phyloP scores from a whole-genome alignment of 2,888 invertebrate species.

The Lithophane leautieri region DNA sequence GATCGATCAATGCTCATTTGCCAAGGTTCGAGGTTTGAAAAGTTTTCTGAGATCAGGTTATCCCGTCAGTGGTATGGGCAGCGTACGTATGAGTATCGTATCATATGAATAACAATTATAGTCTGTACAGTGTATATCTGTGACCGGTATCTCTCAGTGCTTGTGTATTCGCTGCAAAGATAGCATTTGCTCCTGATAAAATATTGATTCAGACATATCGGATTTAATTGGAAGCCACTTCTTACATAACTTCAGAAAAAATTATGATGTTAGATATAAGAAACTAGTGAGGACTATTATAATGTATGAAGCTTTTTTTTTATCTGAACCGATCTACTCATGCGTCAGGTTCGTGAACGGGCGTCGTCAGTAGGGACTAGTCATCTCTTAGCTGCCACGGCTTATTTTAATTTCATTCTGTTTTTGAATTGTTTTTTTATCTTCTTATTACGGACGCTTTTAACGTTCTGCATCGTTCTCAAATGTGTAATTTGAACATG shows the following conservation, averaged over 20 bases:
- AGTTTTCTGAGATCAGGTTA: not conserved
- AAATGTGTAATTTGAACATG: too few species aligned
- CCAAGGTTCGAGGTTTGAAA: not conserved
- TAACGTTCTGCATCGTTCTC: too few species aligned
- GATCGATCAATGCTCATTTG: not conserved
- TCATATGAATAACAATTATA: slow-evolving; percentile 5
- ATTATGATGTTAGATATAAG: not conserved
- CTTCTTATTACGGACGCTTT: too few species aligned
- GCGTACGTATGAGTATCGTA: not conserved
- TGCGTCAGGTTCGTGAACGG: too few species aligned
- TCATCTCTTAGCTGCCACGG: too few species aligned
- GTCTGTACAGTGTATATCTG: not conserved
- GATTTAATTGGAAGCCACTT: not conserved
- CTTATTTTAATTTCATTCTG: too few species aligned
- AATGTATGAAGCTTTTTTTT: not conserved
- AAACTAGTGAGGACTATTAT: too few species aligned
- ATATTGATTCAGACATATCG: not conserved
- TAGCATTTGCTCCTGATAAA: not conserved
- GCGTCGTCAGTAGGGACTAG: too few species aligned
- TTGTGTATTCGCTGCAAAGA: not conserved
- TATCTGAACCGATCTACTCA: too few species aligned
- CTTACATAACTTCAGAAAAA: not conserved
- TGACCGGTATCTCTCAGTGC: not conserved
- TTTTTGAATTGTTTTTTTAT: too few species aligned
- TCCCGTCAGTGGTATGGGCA: not conserved